phyloP scores from a whole-genome alignment of 2,888 invertebrate genomes.

The Vanessa cardui region DNA sequence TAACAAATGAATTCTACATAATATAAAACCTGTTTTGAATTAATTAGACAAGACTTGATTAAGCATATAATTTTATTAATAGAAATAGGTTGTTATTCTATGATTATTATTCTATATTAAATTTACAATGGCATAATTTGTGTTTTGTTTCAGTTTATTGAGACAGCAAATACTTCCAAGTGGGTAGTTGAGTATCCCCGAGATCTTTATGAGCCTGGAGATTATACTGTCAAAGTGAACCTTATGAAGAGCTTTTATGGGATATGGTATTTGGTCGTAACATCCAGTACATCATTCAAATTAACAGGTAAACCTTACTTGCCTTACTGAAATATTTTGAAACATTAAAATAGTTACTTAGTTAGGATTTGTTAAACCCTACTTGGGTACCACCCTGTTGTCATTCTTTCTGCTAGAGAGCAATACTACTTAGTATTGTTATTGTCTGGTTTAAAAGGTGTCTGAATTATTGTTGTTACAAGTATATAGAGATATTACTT shows the following conservation, averaged over 20 bases:
- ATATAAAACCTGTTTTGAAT: conserved; percentile 11
- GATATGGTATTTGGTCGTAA: conserved; percentile 64
- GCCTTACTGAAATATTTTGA: too few species aligned
- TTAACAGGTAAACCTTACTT: conserved; percentile 61
- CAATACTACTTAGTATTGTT: too few species aligned
- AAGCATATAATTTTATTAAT: background rate
- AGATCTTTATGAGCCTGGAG: conserved; percentile 79
- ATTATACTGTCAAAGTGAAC: conserved; percentile 79
- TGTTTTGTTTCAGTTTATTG: conserved; percentile 60
- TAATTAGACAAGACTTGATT: background rate
- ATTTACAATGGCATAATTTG: background rate
- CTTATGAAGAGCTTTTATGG: conserved; percentile 69
- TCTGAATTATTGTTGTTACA: too few species aligned
- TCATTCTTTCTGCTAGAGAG: too few species aligned
- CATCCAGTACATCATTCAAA: conserved; percentile 55
- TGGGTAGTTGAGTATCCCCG: conserved; percentile 85
- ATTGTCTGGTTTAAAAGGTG: too few species aligned
- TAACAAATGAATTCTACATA: background rate
- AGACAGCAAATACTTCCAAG: conserved; percentile 77
- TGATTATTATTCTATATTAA: too few species aligned
- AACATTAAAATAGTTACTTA: too few species aligned
- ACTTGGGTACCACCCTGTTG: too few species aligned
- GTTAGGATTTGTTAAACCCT: too few species aligned
- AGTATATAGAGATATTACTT: too few species aligned
- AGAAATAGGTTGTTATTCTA: too few species aligned